These are phyloP conservation scores for Agrilus cyanescens DNA, from an alignment of 2,888 invertebrate genomes.

Conservation along the genomic window DNA sequence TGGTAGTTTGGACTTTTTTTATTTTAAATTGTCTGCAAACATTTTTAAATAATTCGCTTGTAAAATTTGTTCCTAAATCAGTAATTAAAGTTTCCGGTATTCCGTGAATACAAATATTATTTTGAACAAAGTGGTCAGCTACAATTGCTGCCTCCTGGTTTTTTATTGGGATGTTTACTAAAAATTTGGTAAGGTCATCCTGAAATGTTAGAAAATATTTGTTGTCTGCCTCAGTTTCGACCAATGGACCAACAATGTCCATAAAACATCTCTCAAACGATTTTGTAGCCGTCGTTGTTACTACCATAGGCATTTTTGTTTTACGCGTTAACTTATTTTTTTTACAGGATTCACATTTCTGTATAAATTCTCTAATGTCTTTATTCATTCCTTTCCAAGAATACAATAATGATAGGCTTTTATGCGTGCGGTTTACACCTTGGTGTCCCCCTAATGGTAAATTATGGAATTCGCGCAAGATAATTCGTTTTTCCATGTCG, in stretches of 20 bases:
- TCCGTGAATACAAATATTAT: neutral
- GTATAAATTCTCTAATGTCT: neutral
- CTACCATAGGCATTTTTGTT: neutral
- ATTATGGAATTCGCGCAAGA: neutral
- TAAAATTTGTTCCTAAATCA: no score
- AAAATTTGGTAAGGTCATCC: neutral
- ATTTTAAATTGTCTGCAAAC: no score
- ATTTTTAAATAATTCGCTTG: no score
- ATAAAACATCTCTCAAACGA: neutral
- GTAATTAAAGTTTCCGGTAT: constrained; percentile 3
- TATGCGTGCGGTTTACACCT: neutral
- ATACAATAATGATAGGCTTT: neutral
- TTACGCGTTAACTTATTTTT: neutral
- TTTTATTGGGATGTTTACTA: neutral
- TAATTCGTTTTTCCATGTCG: no score
- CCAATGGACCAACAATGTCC: neutral
- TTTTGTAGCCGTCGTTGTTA: neutral
- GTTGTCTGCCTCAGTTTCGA: neutral
- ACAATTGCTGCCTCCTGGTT: neutral
- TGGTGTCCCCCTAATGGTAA: neutral
- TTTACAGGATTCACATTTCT: neutral
- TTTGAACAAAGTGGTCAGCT: neutral
- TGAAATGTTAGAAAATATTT: neutral
- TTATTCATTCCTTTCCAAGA: neutral
- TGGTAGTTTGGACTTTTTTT: no score